phyloP scores from a whole-genome alignment of 1,140 invertebrate species.

The Drosophila kepulauana region DNA sequence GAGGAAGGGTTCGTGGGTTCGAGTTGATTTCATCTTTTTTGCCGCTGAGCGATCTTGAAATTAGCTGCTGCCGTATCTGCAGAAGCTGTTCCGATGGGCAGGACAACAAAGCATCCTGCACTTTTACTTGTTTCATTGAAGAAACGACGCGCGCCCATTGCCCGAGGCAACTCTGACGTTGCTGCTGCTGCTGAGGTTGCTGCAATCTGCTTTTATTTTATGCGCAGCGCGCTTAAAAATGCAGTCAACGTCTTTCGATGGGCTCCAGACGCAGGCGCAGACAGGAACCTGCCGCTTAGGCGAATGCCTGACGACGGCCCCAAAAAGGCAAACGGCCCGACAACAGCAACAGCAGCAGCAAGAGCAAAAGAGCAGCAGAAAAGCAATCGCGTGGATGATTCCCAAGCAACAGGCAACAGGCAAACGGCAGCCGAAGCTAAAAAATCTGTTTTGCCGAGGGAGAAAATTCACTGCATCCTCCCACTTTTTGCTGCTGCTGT shows the following conservation, averaged over 20 bases:
- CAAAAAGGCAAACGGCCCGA: slow-evolving; percentile 79
- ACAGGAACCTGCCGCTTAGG: slow-evolving; percentile 82
- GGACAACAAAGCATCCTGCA: slow-evolving; percentile 81
- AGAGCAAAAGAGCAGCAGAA: neutral
- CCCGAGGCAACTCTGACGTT: slow-evolving; percentile 41
- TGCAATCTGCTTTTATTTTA: slow-evolving; percentile 83
- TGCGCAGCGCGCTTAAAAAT: slow-evolving; percentile 81
- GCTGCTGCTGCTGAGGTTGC: slow-evolving; percentile 47
- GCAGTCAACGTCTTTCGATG: slow-evolving; percentile 75
- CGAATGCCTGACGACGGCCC: slow-evolving; percentile 79
- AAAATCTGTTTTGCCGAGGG: slow-evolving; percentile 55
- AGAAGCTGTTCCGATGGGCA: slow-evolving; percentile 80
- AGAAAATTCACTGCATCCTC: slow-evolving; percentile 83
- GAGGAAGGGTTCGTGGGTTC: slow-evolving; percentile 11
- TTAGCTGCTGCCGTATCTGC: slow-evolving; percentile 82
- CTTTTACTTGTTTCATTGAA: slow-evolving; percentile 81
- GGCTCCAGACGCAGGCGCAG: slow-evolving; percentile 51
- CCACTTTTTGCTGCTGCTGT: slow-evolving; percentile 76
- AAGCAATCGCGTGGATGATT: slow-evolving; percentile 26
- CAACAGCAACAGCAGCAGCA: slow-evolving; percentile 60
- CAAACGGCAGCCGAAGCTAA: slow-evolving; percentile 42
- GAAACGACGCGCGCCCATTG: slow-evolving; percentile 53
- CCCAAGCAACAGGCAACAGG: slow-evolving; percentile 25
- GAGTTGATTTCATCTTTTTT: slow-evolving; percentile 23
- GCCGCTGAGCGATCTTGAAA: slow-evolving; percentile 61